phyloP scores from a whole-genome alignment of 2,888 invertebrate genomes.

The Nemotelus pantherinus region DNA sequence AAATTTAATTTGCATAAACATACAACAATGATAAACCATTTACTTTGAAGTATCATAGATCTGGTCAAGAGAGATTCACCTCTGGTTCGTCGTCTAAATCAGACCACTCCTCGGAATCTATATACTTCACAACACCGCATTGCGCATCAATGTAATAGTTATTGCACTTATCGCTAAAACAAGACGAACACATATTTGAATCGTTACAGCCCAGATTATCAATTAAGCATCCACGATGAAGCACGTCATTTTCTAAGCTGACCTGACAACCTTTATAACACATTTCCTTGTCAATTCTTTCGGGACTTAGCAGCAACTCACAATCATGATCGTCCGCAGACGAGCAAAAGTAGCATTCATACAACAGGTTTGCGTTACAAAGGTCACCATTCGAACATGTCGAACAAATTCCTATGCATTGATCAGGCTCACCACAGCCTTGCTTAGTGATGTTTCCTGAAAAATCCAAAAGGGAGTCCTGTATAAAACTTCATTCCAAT shows the following conservation, averaged over 20 bases:
- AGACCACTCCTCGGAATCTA: not conserved
- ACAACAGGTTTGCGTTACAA: conserved; percentile 25
- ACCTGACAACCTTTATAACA: conserved; percentile 24
- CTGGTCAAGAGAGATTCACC: too few species aligned
- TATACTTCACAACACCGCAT: conserved; percentile 15
- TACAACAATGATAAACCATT: too few species aligned
- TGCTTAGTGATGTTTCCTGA: conserved; percentile 15
- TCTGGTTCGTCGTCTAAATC: not conserved
- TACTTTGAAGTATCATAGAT: too few species aligned
- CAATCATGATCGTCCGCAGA: conserved; percentile 8
- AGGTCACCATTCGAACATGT: conserved; percentile 22
- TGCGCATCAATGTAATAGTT: not conserved
- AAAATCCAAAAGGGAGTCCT: not conserved
- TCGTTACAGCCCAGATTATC: not conserved
- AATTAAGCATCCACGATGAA: conserved; percentile 20
- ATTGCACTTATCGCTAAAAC: conserved; percentile 24
- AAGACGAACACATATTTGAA: not conserved
- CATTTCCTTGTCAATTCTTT: conserved; percentile 8
- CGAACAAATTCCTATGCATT: conserved; percentile 5
- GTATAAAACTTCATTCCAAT: too few species aligned
- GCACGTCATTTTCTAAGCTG: not conserved
- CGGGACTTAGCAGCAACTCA: not conserved
- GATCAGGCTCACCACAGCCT: conserved; percentile 29
- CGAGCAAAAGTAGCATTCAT: conserved; percentile 28
- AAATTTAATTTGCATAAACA: too few species aligned